Evolutionary conservation across 1,140 invertebrate genomes (phyloP), one percentile per base, ranked within the genome.

Genomic region (Drosophila pachea): DNA sequence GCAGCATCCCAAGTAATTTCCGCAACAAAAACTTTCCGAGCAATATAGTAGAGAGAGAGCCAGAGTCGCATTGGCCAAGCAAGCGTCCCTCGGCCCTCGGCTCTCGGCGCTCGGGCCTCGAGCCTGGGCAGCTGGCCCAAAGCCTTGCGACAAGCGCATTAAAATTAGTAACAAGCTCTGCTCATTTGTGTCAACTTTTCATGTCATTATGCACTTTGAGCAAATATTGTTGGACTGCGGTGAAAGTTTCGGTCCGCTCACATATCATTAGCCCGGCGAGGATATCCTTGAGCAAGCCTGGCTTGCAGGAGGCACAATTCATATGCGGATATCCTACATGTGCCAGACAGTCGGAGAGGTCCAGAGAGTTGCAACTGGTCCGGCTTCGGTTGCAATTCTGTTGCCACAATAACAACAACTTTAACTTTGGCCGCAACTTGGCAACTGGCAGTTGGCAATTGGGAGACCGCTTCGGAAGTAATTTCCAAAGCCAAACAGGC

Each of bases 101-200:
- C 22, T n/a, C n/a, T n/a, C n/a, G n/a, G n/a, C n/a, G n/a, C n/a
- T n/a, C n/a, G n/a, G 40, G 4, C n/a, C n/a, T 6, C 5, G 38
- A 4, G 40, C 40, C n/a, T 0, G 40, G 40, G 14, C n/a, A 12
- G 22, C 33, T 50, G 47, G 52, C 52, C 38, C 29, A 47, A 61
- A 63, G 74, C 79, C 68, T 76, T 86, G 73, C 74, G 67, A 48
- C 74, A 72, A 73, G 78, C 77, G 72, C 68, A 86, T 86, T 82
- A 77, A 88, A 84, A 88, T 86, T 86, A 88, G 81, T 84, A 87
- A 78, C 79, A 84, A 88, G 78, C 77, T 64, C 72, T 78, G 78
- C 82, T 88, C 87, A 88, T 88, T 88, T 88, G 76, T 78, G 78
- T 78, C 86, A 88, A 88, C 82, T 88, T 88, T 88, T 73, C 75